phyloP scores from a whole-genome alignment of 1,140 invertebrate species.

The Agrypnia vestita region DNA sequence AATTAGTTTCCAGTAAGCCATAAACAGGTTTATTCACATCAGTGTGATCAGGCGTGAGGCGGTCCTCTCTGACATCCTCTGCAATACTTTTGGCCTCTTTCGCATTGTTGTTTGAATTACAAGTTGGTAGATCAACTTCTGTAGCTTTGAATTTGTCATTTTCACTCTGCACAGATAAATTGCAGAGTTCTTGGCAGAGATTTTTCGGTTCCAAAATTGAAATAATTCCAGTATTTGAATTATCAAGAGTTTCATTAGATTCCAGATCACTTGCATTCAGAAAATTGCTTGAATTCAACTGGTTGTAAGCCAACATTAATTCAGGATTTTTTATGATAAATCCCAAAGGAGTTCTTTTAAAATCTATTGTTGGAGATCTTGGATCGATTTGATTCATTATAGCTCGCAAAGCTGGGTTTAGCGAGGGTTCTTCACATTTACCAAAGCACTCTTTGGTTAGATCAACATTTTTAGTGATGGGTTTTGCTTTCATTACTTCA shows the following conservation, averaged over 20 bases:
- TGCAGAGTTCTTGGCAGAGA: slow-evolving; percentile 44
- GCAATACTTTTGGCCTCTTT: background rate
- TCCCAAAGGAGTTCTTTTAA: slow-evolving; percentile 56
- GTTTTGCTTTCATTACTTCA: slow-evolving; percentile 16
- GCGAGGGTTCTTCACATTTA: slow-evolving; percentile 44
- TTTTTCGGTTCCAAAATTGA: slow-evolving; percentile 37
- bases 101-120: background rate
- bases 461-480: slow-evolving; percentile 57
- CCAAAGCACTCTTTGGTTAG: slow-evolving; percentile 57
- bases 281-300: slow-evolving; percentile 30
- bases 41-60: background rate
- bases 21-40: slow-evolving; percentile 1
- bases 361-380: slow-evolving; percentile 56
- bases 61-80: background rate
- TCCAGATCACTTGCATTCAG: slow-evolving; percentile 34
- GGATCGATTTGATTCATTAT: slow-evolving; percentile 57
- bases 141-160: background rate
- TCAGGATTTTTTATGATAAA: slow-evolving; percentile 54
- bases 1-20: slow-evolving; percentile 70
- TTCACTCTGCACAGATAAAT: slow-evolving; percentile 31
- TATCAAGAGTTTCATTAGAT: slow-evolving; percentile 16
- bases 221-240: slow-evolving; percentile 27
- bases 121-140: background rate
- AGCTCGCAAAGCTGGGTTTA: slow-evolving; percentile 49
- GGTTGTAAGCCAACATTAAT: slow-evolving; percentile 48